These are phyloP conservation scores for Drosophila gunungcola DNA, from an alignment of 1,140 invertebrate genomes.

Conservation along the genomic window DNA sequence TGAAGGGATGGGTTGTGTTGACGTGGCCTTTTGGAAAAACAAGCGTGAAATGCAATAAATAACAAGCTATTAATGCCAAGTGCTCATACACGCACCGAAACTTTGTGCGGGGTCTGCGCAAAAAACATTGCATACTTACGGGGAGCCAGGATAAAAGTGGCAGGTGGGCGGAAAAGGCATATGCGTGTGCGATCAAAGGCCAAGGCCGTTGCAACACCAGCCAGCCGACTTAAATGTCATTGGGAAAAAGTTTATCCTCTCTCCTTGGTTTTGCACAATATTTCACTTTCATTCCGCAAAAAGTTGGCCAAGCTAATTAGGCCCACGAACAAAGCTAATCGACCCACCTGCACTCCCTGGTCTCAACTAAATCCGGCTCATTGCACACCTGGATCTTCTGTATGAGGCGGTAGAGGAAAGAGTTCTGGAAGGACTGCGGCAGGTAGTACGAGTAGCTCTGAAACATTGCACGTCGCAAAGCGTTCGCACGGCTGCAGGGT, in stretches of 20 bases:
- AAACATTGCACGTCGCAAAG: constrained; percentile 55
- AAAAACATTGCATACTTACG: constrained; percentile 49
- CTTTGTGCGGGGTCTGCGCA: constrained; percentile 12
- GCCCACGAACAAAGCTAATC: constrained; percentile 28
- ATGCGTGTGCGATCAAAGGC: constrained; percentile 70
- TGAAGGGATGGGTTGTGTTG: constrained; percentile 30
- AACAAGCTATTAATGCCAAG: constrained; percentile 78
- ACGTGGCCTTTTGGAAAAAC: constrained; percentile 66
- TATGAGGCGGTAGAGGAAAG: constrained; percentile 67
- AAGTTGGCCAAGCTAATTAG: constrained; percentile 48
- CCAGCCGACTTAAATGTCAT: constrained; percentile 66
- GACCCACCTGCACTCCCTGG: constrained; percentile 56
- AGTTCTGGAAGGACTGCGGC: constrained; percentile 62
- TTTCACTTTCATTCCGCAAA: constrained; percentile 64
- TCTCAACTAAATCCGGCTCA: constrained; percentile 47
- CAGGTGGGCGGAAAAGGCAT: neutral
- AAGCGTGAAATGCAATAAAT: constrained; percentile 69
- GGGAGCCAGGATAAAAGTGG: neutral
- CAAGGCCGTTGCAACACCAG: constrained; percentile 56
- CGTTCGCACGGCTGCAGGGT: constrained; percentile 46
- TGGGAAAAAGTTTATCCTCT: constrained; percentile 52
- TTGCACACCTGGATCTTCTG: constrained; percentile 74
- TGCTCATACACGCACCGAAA: constrained; percentile 59
- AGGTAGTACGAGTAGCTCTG: constrained; percentile 60
- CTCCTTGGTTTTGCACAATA: constrained; percentile 25